These are phyloP conservation scores for Sula dactylatra DNA, from an alignment of 2,113 vertebrate species.

Conservation along the genomic window DNA sequence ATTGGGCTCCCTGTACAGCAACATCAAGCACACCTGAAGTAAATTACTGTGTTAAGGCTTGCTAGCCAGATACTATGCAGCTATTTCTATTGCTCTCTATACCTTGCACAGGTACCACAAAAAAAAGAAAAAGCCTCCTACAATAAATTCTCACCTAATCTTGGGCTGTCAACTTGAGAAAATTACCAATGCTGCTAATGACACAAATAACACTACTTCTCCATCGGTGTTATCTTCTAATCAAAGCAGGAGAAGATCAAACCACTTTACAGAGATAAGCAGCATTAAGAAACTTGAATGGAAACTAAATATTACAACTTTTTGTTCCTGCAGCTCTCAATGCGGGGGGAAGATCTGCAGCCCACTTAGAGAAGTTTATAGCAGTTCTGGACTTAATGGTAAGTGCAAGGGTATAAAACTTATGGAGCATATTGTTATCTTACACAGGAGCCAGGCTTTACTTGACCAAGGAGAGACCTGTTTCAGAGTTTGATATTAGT, in stretches of 20 bases:
- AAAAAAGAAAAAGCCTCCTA: neutral
- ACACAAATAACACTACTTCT: neutral
- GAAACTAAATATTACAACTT: neutral
- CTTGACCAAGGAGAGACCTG: neutral
- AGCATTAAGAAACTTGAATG: neutral
- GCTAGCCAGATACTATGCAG: neutral
- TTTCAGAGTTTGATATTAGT: neutral
- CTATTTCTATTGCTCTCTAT: neutral
- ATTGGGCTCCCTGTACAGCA: neutral
- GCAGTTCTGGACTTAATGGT: neutral
- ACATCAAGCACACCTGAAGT: neutral
- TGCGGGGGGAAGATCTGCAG: too few relatives aligned
- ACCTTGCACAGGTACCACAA: neutral
- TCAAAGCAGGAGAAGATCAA: neutral
- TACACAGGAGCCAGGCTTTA: neutral
- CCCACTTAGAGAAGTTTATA: neutral
- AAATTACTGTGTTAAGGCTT: neutral
- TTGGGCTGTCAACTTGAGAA: neutral
- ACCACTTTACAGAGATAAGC: neutral
- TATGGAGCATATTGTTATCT: neutral
- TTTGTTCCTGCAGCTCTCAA: neutral
- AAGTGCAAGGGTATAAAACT: neutral
- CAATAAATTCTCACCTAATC: neutral
- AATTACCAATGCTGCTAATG: neutral
- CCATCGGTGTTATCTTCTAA: neutral